Percentiles rank a stretch among this genome's conserved stretches.
These are phyloP conservation scores for Pseudococcus longispinus DNA, from an alignment of 2,888 invertebrate species.

Conservation along the genomic window DNA sequence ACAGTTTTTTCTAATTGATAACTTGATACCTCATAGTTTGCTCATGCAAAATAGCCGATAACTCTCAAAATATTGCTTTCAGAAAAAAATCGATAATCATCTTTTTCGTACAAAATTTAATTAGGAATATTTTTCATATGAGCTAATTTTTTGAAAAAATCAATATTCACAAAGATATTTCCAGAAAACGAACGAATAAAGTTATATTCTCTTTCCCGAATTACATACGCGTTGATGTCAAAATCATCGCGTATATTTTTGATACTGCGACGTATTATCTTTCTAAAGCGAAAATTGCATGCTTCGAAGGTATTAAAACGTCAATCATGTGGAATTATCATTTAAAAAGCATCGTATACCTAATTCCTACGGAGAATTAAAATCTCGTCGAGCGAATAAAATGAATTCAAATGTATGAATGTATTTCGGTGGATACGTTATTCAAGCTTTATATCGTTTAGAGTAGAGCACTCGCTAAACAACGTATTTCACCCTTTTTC, in stretches of 20 bases:
- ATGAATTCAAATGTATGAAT: background rate
- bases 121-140: background rate
- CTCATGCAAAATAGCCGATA: too few species aligned
- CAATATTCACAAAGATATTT: background rate
- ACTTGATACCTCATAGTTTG: too few species aligned
- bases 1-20: too few species aligned
- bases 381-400: background rate
- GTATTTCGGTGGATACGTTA: background rate
- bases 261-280: background rate
- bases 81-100: too few species aligned
- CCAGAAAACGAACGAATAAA: background rate
- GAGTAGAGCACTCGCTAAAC: background rate
- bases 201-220: background rate
- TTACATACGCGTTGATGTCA: background rate
- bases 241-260: background rate
- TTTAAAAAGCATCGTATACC: background rate
- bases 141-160: background rate
- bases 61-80: too few species aligned
- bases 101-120: background rate
- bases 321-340: background rate
- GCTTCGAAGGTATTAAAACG: background rate
- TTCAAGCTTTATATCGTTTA: background rate
- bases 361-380: background rate
- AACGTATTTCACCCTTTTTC: slow-evolving; percentile 39
- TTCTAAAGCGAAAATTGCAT: background rate